These are phyloP conservation scores for Ganaspis brasiliensis DNA, from an alignment of 2,888 invertebrate genomes.

Conservation along the genomic window DNA sequence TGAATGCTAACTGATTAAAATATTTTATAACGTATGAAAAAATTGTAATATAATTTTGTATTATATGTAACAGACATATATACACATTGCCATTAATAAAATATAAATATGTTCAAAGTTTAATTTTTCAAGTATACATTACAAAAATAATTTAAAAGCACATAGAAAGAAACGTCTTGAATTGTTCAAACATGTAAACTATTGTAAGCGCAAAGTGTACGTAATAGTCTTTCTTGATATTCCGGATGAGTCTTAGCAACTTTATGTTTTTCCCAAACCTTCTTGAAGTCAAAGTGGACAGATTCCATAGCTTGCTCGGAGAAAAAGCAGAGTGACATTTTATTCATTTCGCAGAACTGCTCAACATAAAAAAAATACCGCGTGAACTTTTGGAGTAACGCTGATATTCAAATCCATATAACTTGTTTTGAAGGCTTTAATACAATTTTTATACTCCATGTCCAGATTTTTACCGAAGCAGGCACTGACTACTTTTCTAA, in stretches of 20 bases:
- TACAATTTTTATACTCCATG: constrained; percentile 34
- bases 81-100: too few species aligned
- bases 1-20: too few species aligned
- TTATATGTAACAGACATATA: too few species aligned
- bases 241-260: constrained; percentile 37
- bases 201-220: constrained; percentile 39
- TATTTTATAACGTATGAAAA: too few species aligned
- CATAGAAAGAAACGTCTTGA: too few species aligned
- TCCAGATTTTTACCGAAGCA: constrained; percentile 46
- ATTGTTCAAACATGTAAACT: constrained; percentile 33
- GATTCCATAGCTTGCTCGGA: constrained; percentile 44
- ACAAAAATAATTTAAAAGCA: too few species aligned
- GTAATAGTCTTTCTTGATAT: constrained; percentile 29
- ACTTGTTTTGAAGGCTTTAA: constrained; percentile 41
- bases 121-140: too few species aligned
- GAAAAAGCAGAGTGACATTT: too few species aligned
- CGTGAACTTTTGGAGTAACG: too few species aligned
- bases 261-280: constrained; percentile 35
- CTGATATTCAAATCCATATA: background rate
- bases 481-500: constrained; percentile 5
- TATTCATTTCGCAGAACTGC: too few species aligned
- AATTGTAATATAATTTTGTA: too few species aligned
- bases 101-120: too few species aligned
- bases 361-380: constrained; percentile 42
- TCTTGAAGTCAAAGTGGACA: constrained; percentile 43